A percentile compares a stretch with the other conserved stretches of the same genome.
These are phyloP conservation scores for Artibeus lituratus DNA, from an alignment of 2,797 vertebrate species.

Conservation along the genomic window DNA sequence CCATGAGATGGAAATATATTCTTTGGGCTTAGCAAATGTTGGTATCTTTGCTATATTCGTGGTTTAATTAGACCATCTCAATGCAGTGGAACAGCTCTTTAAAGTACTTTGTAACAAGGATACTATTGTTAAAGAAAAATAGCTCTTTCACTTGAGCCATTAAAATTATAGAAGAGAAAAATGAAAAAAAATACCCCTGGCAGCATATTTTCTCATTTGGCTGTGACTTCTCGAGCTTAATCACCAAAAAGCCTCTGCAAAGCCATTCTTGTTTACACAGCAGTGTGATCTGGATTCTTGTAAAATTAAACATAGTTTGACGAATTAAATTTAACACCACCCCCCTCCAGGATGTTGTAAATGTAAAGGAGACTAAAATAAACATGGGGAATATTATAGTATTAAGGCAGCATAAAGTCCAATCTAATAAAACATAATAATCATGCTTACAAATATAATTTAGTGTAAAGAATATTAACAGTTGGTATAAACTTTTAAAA, in stretches of 20 bases:
- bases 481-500: neutral
- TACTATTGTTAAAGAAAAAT: slow-evolving; percentile 54
- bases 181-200: neutral
- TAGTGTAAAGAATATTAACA: neutral
- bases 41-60: slow-evolving; percentile 27
- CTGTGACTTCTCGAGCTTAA: slow-evolving; percentile 50
- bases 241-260: slow-evolving; percentile 22
- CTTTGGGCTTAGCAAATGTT: slow-evolving; percentile 34
- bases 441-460: slow-evolving; percentile 27
- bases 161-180: slow-evolving; percentile 45
- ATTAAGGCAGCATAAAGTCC: neutral
- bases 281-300: slow-evolving; percentile 58
- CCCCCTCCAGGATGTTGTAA: slow-evolving; percentile 19
- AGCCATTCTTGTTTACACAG: slow-evolving; percentile 50
- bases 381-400: neutral
- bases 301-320: slow-evolving; percentile 64
- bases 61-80: slow-evolving; percentile 44
- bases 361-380: slow-evolving; percentile 49
- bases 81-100: neutral
- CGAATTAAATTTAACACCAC: slow-evolving; percentile 55
- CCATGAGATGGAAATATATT: neutral
- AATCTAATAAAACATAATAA: neutral
- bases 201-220: slow-evolving; percentile 40
- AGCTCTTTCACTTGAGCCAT: slow-evolving; percentile 38
- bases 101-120: slow-evolving; percentile 65